phyloP scores from a whole-genome alignment of 92 coral and sea anemone species.

The Epizoanthus ramosus region DNA sequence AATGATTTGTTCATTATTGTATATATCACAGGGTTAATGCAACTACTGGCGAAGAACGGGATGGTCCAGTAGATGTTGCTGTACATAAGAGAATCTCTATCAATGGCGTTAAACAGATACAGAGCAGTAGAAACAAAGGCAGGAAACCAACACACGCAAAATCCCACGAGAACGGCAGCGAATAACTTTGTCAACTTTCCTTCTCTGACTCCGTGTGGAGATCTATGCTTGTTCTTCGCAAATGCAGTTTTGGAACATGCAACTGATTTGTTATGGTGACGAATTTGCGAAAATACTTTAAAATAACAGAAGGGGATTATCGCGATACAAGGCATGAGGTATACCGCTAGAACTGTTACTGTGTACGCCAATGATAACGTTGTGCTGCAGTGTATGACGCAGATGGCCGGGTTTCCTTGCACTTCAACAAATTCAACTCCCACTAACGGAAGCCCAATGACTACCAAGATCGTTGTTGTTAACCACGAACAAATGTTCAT shows the following conservation, averaged over 20 bases:
- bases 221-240: not conserved
- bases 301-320: constrained; percentile 1
- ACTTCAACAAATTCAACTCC: constrained; percentile 25
- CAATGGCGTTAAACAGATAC: constrained; percentile 5
- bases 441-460: not conserved
- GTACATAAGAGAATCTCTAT: not conserved
- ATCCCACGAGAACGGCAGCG: not conserved
- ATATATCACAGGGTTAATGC: constrained; percentile 3
- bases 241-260: not conserved
- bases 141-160: constrained; percentile 13
- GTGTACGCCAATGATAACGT: not conserved
- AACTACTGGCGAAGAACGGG: constrained; percentile 11
- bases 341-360: not conserved
- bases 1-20: not conserved
- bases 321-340: constrained; percentile 9
- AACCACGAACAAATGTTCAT: not conserved
- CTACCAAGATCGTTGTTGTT: not conserved
- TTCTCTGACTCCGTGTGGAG: constrained; percentile 12
- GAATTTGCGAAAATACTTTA: not conserved
- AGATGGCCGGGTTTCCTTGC: constrained; percentile 12
- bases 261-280: not conserved
- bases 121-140: constrained; percentile 10
- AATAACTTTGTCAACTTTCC: constrained; percentile 6
- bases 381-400: not conserved
- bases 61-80: constrained; percentile 24